Percentiles rank a stretch among this genome's conserved stretches.
These are phyloP conservation scores for Otus sunia DNA, from an alignment of 2,113 vertebrate species.

Conservation along the genomic window DNA sequence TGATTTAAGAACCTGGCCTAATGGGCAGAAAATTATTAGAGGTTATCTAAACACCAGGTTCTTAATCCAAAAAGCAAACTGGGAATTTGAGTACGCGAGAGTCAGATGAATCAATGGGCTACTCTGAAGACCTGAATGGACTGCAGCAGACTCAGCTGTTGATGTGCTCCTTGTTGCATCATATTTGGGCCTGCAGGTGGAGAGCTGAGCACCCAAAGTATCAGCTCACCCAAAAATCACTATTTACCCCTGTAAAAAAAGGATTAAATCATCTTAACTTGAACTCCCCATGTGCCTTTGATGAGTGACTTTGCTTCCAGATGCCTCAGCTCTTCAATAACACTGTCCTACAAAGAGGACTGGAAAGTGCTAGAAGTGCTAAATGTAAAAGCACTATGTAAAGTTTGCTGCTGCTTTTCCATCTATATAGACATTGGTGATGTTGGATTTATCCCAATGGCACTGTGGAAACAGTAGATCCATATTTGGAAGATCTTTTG, in stretches of 20 bases:
- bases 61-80: not conserved
- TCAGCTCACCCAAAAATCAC: not conserved
- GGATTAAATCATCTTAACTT: not conserved
- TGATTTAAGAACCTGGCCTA: not conserved
- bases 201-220: not conserved
- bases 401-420: not conserved
- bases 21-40: not conserved
- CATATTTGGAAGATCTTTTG: not conserved
- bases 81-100: not conserved
- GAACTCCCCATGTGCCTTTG: not conserved
- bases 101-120: not conserved
- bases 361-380: not conserved
- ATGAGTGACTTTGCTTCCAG: not conserved
- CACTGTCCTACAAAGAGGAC: not conserved
- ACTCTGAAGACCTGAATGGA: not conserved
- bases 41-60: not conserved
- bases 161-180: not conserved
- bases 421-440: not conserved
- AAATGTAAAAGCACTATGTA: not conserved
- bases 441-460: not conserved
- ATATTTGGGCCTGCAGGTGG: not conserved
- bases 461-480: not conserved
- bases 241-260: not conserved
- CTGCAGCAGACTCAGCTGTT: not conserved
- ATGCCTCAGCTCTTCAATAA: not conserved